Evolutionary conservation across 2,888 invertebrate species (phyloP), one percentile per base, ranked within the genome.

Genomic region (Calameuta filiformis): DNA sequence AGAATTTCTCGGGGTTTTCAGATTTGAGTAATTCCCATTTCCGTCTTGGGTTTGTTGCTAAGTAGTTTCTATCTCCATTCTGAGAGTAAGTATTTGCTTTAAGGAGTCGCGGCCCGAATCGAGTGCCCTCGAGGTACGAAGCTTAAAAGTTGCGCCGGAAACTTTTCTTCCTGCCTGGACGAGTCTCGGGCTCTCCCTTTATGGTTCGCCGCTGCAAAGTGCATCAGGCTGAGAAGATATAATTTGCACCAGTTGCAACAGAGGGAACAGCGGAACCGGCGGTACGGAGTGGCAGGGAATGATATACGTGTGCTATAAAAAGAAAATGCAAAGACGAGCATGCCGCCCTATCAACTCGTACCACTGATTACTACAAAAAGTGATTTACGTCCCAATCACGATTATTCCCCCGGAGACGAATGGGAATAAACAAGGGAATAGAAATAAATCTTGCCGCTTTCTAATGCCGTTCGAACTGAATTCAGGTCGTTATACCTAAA

Each of bases 61-160:
- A 56, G 56, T 56, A 56, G 56, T 56, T 56, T 56, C 56, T 75
- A 75, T 73, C 75, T 73, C 37, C 71, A 75, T 75, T 77, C 31
- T 73, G 35, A 73, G 40, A 75, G 78, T 73, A 78, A 79, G 77
- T 79, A 79, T 79, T 77, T 78, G 75, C 69, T 79, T 74, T 74
- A 68, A 76, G 75, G 34, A 76, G 37, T 56, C 56, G 23, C 56
- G 56, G 56, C 23, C 9, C 56, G 56, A 56, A 23, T 56, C 56
- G 56, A 56, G 56, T 56, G 56, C 56, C 56, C 56, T 56, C 23
- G 15, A 56, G 56, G 56, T 56, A 56, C 56, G 56, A 56, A 56
- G 56, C 56, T 56, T 56, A 56, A 56, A 56, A 56, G 56, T 56
- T 56, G 23, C 56, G 56, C 56, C 56, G 56, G 56, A 23, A 56